Evolutionary conservation across 2,113 vertebrate species (phyloP).

Genomic region (Machaerirhynchus nigripectus): DNA sequence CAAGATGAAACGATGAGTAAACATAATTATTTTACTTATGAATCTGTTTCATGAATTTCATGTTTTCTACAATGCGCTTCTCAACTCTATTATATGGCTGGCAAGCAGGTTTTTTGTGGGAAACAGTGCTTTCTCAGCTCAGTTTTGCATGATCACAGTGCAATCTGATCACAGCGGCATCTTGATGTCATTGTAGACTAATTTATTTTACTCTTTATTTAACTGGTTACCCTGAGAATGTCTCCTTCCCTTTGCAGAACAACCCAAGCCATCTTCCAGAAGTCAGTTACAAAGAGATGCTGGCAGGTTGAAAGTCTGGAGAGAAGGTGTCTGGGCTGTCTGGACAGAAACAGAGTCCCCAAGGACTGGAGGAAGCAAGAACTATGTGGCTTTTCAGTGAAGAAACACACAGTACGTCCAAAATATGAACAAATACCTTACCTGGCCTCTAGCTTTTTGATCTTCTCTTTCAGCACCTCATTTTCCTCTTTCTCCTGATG

Average conservation of each 20-base stretch:
- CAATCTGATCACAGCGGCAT: not conserved
- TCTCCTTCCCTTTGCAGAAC: not conserved
- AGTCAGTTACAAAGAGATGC: not conserved
- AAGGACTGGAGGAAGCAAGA: not conserved
- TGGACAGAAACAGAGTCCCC: not conserved
- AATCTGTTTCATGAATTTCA: not conserved
- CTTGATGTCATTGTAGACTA: not conserved
- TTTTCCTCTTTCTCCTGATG: not conserved
- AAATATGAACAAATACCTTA: not conserved
- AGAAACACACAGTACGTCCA: not conserved
- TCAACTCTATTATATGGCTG: not conserved
- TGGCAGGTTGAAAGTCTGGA: not conserved
- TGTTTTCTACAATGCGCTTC: not conserved
- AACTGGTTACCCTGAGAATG: not conserved
- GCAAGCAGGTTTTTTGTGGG: not conserved
- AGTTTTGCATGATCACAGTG: not conserved
- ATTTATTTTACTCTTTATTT: not conserved
- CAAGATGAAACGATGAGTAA: not conserved
- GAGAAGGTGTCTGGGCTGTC: not conserved
- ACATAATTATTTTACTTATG: not conserved
- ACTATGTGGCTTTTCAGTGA: not conserved
- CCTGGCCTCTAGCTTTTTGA: not conserved
- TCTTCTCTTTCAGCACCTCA: not conserved
- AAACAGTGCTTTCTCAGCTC: not conserved
- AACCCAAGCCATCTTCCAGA: not conserved